Percentiles rank a stretch among this genome's conserved stretches.
Evolutionary conservation across 1,140 invertebrate genomes (phyloP).

Genomic region (Lordiphosa clarofinis): DNA sequence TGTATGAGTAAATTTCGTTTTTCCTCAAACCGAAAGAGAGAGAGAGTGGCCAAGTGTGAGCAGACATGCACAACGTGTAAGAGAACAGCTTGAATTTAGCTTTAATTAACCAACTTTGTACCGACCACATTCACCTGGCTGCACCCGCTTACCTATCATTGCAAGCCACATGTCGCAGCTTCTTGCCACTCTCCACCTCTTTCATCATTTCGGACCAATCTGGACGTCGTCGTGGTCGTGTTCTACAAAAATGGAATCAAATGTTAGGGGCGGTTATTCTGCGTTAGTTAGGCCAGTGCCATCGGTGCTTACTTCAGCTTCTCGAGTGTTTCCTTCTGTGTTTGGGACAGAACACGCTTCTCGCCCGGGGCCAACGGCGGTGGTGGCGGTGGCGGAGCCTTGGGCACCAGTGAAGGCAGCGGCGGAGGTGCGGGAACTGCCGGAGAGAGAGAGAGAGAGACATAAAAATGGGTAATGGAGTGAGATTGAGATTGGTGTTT

Average conservation of each 20-base stretch:
- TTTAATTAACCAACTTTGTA: not conserved
- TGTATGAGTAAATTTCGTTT: too few species aligned
- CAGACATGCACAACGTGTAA: too few species aligned
- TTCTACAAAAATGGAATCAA: slow-evolving; percentile 67
- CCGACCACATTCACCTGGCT: slow-evolving; percentile 4
- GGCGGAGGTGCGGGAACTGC: slow-evolving; percentile 75
- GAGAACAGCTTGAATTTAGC: too few species aligned
- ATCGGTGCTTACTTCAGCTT: slow-evolving; percentile 73
- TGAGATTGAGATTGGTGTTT: slow-evolving; percentile 10
- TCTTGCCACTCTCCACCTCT: slow-evolving; percentile 89
- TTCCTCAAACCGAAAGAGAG: too few species aligned
- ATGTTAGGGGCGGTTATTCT: slow-evolving; percentile 64
- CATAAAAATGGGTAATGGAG: slow-evolving; percentile 12
- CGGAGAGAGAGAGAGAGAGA: slow-evolving; percentile 13
- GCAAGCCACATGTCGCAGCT: slow-evolving; percentile 89
- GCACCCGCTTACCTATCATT: slow-evolving; percentile 85
- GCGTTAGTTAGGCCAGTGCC: slow-evolving; percentile 81
- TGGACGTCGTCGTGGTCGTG: slow-evolving; percentile 88
- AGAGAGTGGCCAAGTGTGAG: too few species aligned
- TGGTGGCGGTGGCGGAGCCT: slow-evolving; percentile 85
- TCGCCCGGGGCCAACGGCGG: slow-evolving; percentile 82
- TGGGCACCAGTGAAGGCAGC: slow-evolving; percentile 73
- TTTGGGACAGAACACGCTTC: slow-evolving; percentile 79
- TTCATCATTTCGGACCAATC: slow-evolving; percentile 95
- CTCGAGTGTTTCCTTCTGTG: slow-evolving; percentile 82